Conservation (phyloP, 2,113 vertebrate genomes). For the Antechinus flavipes region DNA sequence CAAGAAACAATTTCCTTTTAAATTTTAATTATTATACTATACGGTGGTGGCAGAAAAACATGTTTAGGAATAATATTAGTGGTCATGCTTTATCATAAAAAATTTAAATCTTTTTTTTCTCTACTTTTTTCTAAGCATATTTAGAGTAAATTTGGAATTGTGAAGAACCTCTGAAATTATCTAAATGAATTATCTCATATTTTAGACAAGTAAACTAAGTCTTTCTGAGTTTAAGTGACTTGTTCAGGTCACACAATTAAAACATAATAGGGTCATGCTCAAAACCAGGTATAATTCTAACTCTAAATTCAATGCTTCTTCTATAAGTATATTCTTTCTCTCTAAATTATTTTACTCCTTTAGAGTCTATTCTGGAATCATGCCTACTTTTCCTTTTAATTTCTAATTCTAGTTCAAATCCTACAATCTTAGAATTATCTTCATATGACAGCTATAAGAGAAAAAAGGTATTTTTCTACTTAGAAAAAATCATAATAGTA, state of each 20-base stretch:
- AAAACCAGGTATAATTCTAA: not conserved
- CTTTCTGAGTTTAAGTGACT: conserved; percentile 33
- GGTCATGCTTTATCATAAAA: not conserved
- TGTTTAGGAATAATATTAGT: not conserved
- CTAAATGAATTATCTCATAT: not conserved
- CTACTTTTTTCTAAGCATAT: not conserved
- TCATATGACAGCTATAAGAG: conserved; percentile 51
- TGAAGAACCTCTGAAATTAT: not conserved
- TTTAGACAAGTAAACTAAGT: conserved; percentile 2
- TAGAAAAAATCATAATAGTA: not conserved
- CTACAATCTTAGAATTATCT: conserved; percentile 38
- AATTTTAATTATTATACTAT: not conserved
- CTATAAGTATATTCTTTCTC: not conserved
- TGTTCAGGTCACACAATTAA: conserved; percentile 4
- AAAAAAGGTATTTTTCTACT: conserved; percentile 40
- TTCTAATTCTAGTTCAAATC: conserved; percentile 48
- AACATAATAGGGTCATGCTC: not conserved
- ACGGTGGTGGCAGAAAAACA: not conserved
- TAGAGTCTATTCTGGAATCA: not conserved
- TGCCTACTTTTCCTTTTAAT: not conserved
- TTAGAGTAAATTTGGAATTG: not conserved
- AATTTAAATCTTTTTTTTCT: not conserved
- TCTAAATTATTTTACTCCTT: not conserved
- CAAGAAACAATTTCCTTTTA: not conserved
- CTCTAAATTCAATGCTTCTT: not conserved